Percentiles rank a stretch among this genome's conserved stretches.
phyloP scores from a whole-genome alignment of 2,113 vertebrate species.

The Microcebus lehilahytsara region DNA sequence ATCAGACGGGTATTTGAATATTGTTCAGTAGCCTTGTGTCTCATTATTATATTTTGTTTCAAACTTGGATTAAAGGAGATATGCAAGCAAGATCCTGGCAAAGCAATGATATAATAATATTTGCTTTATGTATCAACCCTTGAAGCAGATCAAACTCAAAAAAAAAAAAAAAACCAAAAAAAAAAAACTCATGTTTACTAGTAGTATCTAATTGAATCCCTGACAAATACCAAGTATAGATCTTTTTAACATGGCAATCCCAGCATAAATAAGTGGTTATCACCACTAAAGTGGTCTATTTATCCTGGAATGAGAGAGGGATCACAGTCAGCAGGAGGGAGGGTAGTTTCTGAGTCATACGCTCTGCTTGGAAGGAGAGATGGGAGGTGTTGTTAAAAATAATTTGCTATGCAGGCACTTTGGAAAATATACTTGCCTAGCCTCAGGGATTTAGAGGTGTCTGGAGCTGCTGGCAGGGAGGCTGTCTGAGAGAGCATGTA shows the following conservation, averaged over 20 bases:
- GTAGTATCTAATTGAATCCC: background rate
- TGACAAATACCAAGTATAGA: background rate
- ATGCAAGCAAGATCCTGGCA: background rate
- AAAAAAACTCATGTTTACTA: background rate
- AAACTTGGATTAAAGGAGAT: conserved; percentile 32
- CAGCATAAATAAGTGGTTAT: background rate
- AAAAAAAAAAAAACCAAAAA: too few species aligned
- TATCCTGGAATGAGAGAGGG: background rate
- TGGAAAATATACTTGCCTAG: conserved; percentile 5
- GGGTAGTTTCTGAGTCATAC: background rate
- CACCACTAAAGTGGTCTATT: background rate
- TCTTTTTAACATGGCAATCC: background rate
- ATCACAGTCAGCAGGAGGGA: background rate
- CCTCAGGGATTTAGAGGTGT: background rate
- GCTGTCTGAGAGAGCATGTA: background rate
- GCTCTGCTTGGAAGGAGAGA: background rate
- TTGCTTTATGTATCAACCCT: background rate
- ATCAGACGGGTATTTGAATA: conserved; percentile 14
- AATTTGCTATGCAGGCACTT: background rate
- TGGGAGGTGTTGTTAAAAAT: background rate
- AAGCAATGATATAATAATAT: background rate
- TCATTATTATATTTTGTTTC: conserved; percentile 39
- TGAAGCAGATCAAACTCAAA: background rate
- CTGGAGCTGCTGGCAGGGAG: background rate
- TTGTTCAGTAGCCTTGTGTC: background rate